Conservation (phyloP, 2,113 vertebrate species). For the Sinosuthora webbiana region DNA sequence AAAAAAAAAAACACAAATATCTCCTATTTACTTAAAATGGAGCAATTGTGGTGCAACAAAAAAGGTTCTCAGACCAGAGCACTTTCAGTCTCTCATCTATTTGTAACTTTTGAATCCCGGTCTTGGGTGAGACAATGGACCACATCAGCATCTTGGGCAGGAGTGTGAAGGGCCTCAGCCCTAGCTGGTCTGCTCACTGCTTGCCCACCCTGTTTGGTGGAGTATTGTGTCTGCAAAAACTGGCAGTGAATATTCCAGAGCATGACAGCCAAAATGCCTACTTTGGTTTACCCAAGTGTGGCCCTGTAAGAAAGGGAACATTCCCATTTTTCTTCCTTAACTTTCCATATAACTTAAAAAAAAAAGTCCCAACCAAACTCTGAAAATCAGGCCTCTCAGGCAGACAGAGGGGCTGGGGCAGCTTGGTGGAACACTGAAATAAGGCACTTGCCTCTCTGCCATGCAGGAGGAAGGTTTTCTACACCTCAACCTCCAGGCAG, state of each 20-base stretch:
- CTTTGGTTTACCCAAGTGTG: background rate
- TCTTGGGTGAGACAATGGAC: background rate
- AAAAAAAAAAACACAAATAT: background rate
- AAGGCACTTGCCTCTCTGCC: background rate
- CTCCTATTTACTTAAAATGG: background rate
- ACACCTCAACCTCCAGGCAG: background rate
- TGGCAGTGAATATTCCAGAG: background rate
- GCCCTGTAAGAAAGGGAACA: background rate
- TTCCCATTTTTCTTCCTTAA: background rate
- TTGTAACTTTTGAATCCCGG: background rate
- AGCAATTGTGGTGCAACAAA: background rate
- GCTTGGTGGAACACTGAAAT: background rate
- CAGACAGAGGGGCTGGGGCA: background rate
- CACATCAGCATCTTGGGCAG: background rate
- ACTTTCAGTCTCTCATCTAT: background rate
- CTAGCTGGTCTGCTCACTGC: background rate
- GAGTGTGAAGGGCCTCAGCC: background rate
- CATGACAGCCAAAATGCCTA: background rate
- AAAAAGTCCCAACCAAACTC: background rate
- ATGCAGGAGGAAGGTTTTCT: background rate
- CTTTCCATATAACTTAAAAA: background rate
- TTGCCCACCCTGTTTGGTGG: background rate
- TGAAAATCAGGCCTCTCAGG: background rate
- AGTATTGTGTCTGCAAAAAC: background rate
- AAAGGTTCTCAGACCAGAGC: background rate